Evolutionary conservation across 37 sponge, comb jelly and placozoan species (phyloP).

Genomic region (Hexactinellida sp.): DNA sequence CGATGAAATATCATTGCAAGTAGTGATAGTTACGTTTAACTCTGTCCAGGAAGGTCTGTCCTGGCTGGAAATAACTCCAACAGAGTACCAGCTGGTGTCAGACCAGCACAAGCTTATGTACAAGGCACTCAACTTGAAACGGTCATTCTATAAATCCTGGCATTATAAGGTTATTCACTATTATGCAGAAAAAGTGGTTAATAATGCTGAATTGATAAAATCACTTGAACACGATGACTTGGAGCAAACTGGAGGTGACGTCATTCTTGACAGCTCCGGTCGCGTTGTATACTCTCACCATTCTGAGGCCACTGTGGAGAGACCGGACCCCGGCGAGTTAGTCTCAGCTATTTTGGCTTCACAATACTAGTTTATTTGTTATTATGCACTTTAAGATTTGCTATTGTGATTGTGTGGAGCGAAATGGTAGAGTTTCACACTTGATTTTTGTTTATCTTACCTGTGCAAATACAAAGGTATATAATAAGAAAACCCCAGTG

Average conservation of each 20-base stretch:
- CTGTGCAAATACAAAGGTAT: not conserved
- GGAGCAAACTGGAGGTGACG: constrained; percentile 2
- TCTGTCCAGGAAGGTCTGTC: not conserved
- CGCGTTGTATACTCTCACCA: not conserved
- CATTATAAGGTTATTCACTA: not conserved
- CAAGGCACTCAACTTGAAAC: not conserved
- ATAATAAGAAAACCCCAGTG: no score
- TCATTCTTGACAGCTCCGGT: not conserved
- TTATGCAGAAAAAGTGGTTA: not conserved
- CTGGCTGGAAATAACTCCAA: not conserved
- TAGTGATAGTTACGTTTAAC: not conserved
- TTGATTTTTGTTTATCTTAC: not conserved
- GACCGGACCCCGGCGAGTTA: not conserved
- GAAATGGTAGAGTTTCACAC: not conserved
- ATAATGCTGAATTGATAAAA: not conserved
- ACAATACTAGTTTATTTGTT: no score
- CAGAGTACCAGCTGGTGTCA: not conserved
- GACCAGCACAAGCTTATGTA: not conserved
- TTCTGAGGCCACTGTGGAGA: not conserved
- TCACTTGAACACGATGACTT: not conserved
- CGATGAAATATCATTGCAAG: not conserved
- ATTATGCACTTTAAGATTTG: no score
- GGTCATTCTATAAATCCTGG: not conserved
- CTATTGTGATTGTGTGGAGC: not conserved
- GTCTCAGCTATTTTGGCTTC: not conserved